Evolutionary conservation across 2,113 vertebrate genomes (phyloP).

Genomic region (Corythornis vintsioides): DNA sequence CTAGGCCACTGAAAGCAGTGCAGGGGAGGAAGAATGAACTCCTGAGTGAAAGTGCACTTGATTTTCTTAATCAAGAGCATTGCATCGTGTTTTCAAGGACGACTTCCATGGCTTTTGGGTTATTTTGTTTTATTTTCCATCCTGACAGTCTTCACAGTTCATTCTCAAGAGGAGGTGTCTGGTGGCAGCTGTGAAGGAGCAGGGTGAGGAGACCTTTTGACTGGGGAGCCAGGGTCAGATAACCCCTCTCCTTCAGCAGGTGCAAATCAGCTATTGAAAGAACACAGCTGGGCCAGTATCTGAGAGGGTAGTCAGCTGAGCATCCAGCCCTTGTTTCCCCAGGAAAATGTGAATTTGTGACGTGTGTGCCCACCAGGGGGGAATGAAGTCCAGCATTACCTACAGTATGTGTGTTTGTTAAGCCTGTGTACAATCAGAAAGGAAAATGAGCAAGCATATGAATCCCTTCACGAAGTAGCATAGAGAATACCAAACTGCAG

Average conservation of each 20-base stretch:
- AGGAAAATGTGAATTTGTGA: not conserved
- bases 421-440: constrained; percentile 19
- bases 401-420: not conserved
- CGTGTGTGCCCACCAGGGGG: not conserved
- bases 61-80: not conserved
- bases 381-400: not conserved
- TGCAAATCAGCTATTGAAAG: not conserved
- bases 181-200: constrained; percentile 1
- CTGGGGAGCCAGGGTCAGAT: not conserved
- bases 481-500: constrained; percentile 72
- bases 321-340: not conserved
- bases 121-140: not conserved
- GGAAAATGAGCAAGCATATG: constrained; percentile 73
- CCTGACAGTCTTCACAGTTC: not conserved
- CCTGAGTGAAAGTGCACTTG: not conserved
- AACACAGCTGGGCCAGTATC: not conserved
- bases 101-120: not conserved
- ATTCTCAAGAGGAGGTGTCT: not conserved
- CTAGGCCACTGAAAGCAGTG: not conserved
- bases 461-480: constrained; percentile 54
- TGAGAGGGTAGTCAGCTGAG: not conserved
- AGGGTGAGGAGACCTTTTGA: not conserved
- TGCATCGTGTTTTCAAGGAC: not conserved
- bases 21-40: not conserved
- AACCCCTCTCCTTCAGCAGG: constrained; percentile 17